Percentiles rank a stretch among this genome's conserved stretches.
phyloP scores from a whole-genome alignment of 1,140 invertebrate species.

The Diploscapter pachys region DNA sequence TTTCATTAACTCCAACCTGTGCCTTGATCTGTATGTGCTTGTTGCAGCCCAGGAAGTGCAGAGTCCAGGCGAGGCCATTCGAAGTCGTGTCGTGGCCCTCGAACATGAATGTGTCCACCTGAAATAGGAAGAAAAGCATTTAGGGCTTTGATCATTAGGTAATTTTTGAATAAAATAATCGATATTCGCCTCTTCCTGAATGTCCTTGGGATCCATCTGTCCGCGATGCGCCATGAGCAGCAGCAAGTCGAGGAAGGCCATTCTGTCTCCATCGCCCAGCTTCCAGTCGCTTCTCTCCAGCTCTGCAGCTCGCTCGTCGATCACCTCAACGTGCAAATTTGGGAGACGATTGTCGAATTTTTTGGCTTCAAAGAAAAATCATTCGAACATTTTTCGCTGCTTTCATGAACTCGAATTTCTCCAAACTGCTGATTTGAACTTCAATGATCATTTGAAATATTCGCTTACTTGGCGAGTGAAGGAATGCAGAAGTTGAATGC shows the following conservation, averaged over 20 bases:
- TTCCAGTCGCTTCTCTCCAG: slow-evolving; percentile 25
- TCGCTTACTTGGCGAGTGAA: slow-evolving; percentile 53
- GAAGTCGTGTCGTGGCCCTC: slow-evolving; percentile 91
- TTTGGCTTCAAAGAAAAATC: no score
- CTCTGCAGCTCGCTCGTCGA: slow-evolving; percentile 71
- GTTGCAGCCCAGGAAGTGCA: slow-evolving; percentile 62
- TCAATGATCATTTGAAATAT: slow-evolving; percentile 26
- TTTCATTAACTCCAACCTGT: slow-evolving; percentile 59
- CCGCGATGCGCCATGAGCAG: slow-evolving; percentile 74
- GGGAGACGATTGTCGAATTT: slow-evolving; percentile 73
- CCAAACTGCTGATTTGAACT: slow-evolving; percentile 2
- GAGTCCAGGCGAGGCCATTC: slow-evolving; percentile 70
- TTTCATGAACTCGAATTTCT: no score
- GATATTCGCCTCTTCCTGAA: slow-evolving; percentile 72
- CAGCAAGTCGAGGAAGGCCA: slow-evolving; percentile 87
- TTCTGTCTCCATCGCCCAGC: slow-evolving; percentile 60
- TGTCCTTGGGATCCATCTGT: slow-evolving; percentile 65
- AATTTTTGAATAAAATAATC: slow-evolving; percentile 67
- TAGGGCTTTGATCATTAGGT: not conserved
- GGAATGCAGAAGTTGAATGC: slow-evolving; percentile 64
- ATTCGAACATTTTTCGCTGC: no score
- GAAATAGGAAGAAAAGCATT: slow-evolving; percentile 53
- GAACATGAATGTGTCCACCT: slow-evolving; percentile 91
- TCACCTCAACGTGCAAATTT: slow-evolving; percentile 75
- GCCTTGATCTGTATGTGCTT: slow-evolving; percentile 70